Base-by-base conservation (phyloP, 2,888 invertebrate genomes). In the Nasonovia ribisnigri region DNA sequence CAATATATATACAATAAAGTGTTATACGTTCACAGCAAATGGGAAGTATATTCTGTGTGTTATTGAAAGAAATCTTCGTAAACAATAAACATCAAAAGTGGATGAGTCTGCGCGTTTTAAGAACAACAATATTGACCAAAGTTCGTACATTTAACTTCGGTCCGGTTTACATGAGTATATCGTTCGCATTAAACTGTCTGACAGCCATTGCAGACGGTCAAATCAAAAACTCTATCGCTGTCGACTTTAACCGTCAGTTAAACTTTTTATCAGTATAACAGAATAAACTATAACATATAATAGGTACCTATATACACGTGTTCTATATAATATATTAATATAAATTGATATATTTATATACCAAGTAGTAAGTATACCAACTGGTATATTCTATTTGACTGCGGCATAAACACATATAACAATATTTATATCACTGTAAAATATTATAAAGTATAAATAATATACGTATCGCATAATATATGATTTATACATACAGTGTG, bases 41-140 rank as follows among this genome's bases (percentile, higher is more conserved):
- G 77, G 36, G 36, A 77, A 77, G 36, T 77, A 3, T 77, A 8
- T 36, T 2, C 36, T 36, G 77, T 42, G 20, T 77, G 36, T 36
- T 77, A 77, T 77, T 77, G 77, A 77, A 77, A 77, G 77, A 77
- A 77, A 77, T 77, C 77, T 77, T 36, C 20, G 77, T 77, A 77
- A 77, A 77, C 77, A 77, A 77, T 77, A 77, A 77, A 77, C 77
- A 77, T 77, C 36, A 77, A 77, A 77, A 77, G 77, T 77, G 36
- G 77, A 77, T 77, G 36, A 77, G 77, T 36, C 20, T 36, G 36
- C 8, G 36, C 36, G 77, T 77, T 77, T 77, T 36, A 20, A 77
- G 36, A n/a, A 46, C 43, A 46, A 10, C 24, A 36, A 20, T 43
- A 29, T 84, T 43, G 43, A 84, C 84, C 42, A 43, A 43, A 43